Evolutionary conservation across 2,113 vertebrate species (phyloP).

Genomic region (Zeus faber): DNA sequence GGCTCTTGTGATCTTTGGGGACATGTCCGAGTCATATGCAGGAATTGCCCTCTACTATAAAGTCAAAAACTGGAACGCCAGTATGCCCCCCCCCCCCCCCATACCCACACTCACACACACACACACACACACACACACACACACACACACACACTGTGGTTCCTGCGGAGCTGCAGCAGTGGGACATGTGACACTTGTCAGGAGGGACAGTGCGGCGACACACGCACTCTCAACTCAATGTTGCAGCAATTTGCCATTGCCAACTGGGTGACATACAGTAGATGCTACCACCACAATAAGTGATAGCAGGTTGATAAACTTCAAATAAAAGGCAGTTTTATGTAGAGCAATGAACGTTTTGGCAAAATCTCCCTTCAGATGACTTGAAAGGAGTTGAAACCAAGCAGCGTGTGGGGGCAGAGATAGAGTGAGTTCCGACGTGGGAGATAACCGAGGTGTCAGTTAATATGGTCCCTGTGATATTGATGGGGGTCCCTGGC

Average conservation of each 20-base stretch:
- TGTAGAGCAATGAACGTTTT: not conserved
- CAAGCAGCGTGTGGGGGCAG: not conserved
- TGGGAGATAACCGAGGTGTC: not conserved
- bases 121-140: not conserved
- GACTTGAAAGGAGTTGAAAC: not conserved
- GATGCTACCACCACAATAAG: not conserved
- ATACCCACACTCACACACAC: not conserved
- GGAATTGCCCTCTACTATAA: conserved; percentile 1
- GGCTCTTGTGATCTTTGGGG: not conserved
- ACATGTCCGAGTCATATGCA: not conserved
- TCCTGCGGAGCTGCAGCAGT: too few species aligned
- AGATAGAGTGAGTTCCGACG: not conserved
- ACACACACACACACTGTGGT: too few species aligned
- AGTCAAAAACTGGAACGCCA: not conserved
- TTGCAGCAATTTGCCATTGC: not conserved
- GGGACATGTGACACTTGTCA: not conserved
- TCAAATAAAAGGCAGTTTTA: not conserved
- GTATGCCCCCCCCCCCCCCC: not conserved
- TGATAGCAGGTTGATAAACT: not conserved
- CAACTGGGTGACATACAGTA: not conserved
- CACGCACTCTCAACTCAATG: too few species aligned
- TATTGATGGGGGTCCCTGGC: conserved; percentile 21
- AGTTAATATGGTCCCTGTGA: not conserved
- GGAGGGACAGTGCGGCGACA: conserved; percentile 1
- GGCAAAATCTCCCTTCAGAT: not conserved